Conservation (phyloP, 2,888 invertebrate genomes). For the Diploptera punctata region DNA sequence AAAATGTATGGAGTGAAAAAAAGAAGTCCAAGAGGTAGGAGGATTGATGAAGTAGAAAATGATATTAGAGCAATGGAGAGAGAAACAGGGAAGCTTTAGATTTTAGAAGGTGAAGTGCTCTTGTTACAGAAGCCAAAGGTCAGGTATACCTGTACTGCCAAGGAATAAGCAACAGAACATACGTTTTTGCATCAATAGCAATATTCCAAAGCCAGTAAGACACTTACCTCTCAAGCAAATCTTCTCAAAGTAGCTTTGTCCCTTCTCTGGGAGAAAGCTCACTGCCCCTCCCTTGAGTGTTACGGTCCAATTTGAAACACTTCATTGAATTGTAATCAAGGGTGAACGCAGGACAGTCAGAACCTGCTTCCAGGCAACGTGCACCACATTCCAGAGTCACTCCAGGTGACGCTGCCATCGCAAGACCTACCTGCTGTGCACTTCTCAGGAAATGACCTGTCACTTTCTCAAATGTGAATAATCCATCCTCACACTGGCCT, state of each 20-base stretch:
- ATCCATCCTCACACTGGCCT: conserved; percentile 56
- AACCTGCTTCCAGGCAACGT: conserved; percentile 52
- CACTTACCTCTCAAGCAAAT: conserved; percentile 54
- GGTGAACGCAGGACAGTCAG: conserved; percentile 55
- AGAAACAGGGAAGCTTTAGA: no score
- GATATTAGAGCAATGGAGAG: no score
- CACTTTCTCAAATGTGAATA: conserved; percentile 57
- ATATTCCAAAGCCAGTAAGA: no score
- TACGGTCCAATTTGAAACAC: conserved; percentile 56
- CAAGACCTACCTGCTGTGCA: conserved; percentile 53
- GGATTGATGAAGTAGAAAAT: no score
- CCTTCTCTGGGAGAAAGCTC: conserved; percentile 53
- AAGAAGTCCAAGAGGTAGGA: no score
- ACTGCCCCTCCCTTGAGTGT: conserved; percentile 54
- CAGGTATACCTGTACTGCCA: no score
- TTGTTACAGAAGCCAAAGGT: no score
- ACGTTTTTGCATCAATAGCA: no score
- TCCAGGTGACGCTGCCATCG: conserved; percentile 50
- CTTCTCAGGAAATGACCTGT: conserved; percentile 54
- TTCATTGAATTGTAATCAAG: conserved; percentile 55
- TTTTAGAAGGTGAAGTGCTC: no score
- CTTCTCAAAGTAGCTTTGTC: conserved; percentile 57
- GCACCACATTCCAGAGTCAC: conserved; percentile 51
- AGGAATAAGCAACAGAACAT: no score
- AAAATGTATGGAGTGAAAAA: no score